Evolutionary conservation across 1,140 invertebrate genomes (phyloP).

Genomic region (Reticulitermes speratus): DNA sequence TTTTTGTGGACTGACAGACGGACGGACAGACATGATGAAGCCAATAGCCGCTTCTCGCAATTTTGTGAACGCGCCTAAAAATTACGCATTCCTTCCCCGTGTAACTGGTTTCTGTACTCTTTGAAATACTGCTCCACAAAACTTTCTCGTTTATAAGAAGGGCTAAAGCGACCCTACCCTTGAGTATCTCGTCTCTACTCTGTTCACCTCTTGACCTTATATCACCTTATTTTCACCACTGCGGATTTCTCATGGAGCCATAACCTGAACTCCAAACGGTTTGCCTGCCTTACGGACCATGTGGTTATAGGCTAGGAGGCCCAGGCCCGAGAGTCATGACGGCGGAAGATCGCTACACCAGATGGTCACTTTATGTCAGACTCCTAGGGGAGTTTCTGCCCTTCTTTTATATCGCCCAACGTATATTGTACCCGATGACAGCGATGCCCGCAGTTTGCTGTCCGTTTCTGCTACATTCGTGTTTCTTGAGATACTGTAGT

Average conservation of each 20-base stretch:
- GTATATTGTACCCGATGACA: background rate
- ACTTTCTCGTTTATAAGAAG: too few species aligned
- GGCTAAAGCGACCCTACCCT: too few species aligned
- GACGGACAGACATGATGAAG: too few species aligned
- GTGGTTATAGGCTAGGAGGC: background rate
- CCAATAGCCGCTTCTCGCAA: too few species aligned
- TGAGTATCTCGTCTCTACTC: too few species aligned
- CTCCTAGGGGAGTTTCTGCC: background rate
- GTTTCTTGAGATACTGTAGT: background rate
- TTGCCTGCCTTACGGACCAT: background rate
- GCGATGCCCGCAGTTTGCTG: background rate
- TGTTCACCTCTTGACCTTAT: background rate
- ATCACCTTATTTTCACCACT: background rate
- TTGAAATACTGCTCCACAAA: too few species aligned
- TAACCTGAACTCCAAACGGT: background rate
- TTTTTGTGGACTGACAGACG: too few species aligned
- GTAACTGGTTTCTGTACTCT: too few species aligned
- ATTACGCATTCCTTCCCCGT: too few species aligned
- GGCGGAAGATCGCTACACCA: background rate
- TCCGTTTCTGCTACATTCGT: background rate
- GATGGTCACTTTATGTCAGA: background rate
- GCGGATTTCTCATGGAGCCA: background rate
- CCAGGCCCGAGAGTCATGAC: background rate
- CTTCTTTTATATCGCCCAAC: background rate
- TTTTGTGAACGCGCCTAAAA: too few species aligned